These are phyloP conservation scores for Numida meleagris DNA, from an alignment of 2,113 vertebrate species.

Conservation along the genomic window DNA sequence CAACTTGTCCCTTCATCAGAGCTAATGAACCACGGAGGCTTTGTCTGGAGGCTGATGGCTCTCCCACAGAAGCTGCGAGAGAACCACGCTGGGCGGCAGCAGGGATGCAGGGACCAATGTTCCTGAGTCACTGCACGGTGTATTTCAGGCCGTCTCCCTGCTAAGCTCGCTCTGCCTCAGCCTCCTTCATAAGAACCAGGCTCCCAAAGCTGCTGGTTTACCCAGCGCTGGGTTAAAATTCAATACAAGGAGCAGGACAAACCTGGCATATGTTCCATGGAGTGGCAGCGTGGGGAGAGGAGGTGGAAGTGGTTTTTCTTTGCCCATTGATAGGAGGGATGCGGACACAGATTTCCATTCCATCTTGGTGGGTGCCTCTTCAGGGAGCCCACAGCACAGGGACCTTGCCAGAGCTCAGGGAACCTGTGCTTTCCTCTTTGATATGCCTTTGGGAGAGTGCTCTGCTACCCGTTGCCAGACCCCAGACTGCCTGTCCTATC, in stretches of 20 bases:
- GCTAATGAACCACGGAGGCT: background rate
- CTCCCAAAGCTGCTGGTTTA: background rate
- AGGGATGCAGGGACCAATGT: background rate
- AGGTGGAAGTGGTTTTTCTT: background rate
- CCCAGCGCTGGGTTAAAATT: background rate
- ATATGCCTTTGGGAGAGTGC: background rate
- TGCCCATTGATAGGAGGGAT: background rate
- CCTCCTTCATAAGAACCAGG: background rate
- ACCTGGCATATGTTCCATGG: background rate
- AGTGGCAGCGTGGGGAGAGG: background rate
- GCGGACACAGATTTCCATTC: background rate
- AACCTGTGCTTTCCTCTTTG: background rate
- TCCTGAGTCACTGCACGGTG: background rate
- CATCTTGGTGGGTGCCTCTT: background rate
- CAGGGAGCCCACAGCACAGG: background rate
- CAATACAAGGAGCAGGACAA: background rate
- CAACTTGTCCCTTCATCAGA: background rate
- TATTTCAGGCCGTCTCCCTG: background rate
- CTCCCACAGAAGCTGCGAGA: rapidly evolving
- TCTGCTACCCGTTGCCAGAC: background rate
- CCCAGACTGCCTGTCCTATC: background rate
- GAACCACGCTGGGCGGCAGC: background rate
- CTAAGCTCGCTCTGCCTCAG: background rate
- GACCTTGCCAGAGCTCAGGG: background rate
- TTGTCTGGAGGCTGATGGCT: background rate